A percentile compares a stretch with the other conserved stretches of the same genome.
These are phyloP conservation scores for Rousettus madagascariensis DNA, from an alignment of 2,797 vertebrate species.

Conservation along the genomic window DNA sequence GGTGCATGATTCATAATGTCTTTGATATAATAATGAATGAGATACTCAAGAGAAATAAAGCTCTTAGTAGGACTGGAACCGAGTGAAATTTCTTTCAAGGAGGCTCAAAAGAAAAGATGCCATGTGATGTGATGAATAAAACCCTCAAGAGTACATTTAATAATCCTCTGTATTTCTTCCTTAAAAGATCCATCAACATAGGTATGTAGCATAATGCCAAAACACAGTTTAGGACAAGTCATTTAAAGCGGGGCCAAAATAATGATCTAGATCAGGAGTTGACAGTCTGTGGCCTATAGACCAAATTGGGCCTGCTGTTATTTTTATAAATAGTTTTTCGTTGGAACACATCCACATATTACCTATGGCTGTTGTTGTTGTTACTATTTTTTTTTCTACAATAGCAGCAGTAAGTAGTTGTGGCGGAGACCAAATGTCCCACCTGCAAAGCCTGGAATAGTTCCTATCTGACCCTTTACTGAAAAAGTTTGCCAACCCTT, in stretches of 20 bases:
- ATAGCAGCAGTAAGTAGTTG: background rate
- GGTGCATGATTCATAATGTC: background rate
- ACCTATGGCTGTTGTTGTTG: background rate
- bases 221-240: background rate
- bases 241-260: background rate
- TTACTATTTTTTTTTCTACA: background rate
- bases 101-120: background rate
- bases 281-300: background rate
- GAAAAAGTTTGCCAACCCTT: background rate
- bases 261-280: background rate
- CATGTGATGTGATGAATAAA: background rate
- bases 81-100: constrained; percentile 11
- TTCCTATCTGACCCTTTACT: background rate
- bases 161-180: background rate
- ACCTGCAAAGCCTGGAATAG: background rate
- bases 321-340: constrained; percentile 43
- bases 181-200: background rate
- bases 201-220: background rate
- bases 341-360: background rate
- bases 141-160: background rate
- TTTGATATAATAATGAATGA: constrained; percentile 21
- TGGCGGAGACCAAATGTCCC: background rate
- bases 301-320: background rate
- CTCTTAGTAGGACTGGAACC: background rate
- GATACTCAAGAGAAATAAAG: background rate